A percentile compares a stretch with the other conserved stretches of the same genome.
Evolutionary conservation across 1,140 invertebrate species (phyloP).

Genomic region (Nilaparvata lugens): DNA sequence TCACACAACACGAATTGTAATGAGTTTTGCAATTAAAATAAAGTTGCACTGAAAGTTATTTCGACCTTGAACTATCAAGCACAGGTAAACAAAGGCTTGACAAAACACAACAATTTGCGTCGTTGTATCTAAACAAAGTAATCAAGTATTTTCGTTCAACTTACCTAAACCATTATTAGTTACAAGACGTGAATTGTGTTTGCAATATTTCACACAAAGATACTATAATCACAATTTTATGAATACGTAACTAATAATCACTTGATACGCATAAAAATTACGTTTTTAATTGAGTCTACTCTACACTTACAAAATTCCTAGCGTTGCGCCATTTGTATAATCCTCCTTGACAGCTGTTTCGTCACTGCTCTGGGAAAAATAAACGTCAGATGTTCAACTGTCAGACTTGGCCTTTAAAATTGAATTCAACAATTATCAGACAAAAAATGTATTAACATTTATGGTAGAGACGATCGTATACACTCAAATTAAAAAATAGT

Average conservation of each 20-base stretch:
- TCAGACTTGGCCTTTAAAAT: neutral
- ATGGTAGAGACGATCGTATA: too few species aligned
- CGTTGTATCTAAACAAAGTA: neutral
- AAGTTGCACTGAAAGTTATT: slow-evolving; percentile 4
- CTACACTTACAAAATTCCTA: too few species aligned
- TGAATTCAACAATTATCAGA: neutral
- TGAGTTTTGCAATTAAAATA: neutral
- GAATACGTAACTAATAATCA: too few species aligned
- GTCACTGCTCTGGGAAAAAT: neutral
- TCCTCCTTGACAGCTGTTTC: slow-evolving; percentile 2
- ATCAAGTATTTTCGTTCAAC: neutral
- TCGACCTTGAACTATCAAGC: slow-evolving; percentile 3
- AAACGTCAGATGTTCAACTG: slow-evolving; percentile 4
- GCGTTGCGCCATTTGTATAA: neutral
- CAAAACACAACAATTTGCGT: neutral
- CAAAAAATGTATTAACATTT: too few species aligned
- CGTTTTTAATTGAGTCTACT: too few species aligned
- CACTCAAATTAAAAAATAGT: too few species aligned
- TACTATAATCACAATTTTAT: too few species aligned
- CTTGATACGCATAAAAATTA: too few species aligned
- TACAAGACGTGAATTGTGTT: neutral
- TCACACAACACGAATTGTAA: neutral
- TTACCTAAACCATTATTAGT: neutral
- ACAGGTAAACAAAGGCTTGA: slow-evolving; percentile 3
- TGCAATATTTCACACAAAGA: too few species aligned